Base-by-base conservation (phyloP, 2,888 invertebrate genomes). In the Tetropium fuscum region DNA sequence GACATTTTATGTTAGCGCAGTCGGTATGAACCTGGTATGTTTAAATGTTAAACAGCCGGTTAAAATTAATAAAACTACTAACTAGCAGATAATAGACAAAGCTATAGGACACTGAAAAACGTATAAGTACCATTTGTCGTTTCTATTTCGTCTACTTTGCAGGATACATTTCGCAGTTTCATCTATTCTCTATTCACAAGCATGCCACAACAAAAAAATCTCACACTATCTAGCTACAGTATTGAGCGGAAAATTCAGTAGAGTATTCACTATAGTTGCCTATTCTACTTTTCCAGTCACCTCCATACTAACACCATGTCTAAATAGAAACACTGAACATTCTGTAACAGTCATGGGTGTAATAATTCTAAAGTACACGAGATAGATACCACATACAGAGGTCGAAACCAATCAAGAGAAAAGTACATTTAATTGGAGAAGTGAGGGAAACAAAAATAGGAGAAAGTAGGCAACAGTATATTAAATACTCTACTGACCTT, bases 401-500 rank as follows among this genome's bases (percentile, higher is more conserved):
- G 30, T 47, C 27, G 11, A 55, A 10, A 20, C 13, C 8, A 11
- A 13, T 41, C 1, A 18, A 8, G 30, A 30, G 32, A 10, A 40
- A 36, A 20, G 27, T 36, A 55, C 54, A 48, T 20, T 36, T 22
- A 58, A 58, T n/a, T 49, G 55, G 38, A 58, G 53, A 34, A 65
- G 43, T 58, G 53, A 61, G 63, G 63, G 58, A 58, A 60, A 69
- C 66, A 71, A 58, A 67, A 69, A 59, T 64, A 63, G 54, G 60
- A 64, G 63, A 63, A 66, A 70, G 61, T 73, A 74, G 76, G 76
- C 74, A 76, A 76, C 75, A 72, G n/a, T n/a, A 64, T 70, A 72
- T 71, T 64, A 72, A 73, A 74, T 75, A 73, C 74, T 72, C 73
- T 74, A 75, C 75, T 76, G 75, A 76, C 76, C 75, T 75, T 74